Evolutionary conservation across 1,140 invertebrate species (phyloP), one percentile per base, ranked within the genome.

Genomic region (Littorina saxatilis): DNA sequence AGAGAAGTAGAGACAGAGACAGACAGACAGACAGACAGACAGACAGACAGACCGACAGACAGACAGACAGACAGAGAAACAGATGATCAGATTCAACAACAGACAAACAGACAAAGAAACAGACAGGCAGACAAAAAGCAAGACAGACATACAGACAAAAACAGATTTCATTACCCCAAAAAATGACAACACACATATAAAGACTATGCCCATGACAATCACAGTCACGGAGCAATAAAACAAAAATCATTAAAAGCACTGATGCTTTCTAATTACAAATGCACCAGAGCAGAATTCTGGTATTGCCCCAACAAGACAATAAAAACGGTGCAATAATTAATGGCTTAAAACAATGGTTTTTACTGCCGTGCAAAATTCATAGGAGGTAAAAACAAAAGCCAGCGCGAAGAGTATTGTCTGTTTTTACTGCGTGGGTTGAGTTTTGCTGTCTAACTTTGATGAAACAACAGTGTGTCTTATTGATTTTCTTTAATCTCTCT

Each of bases 41-140:
- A 58, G 55, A 61, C 27, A 61, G 39, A 61, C 50, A 78, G 55
- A 55, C n/a, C 20, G 75, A 61, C n/a, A 35, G 39, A 78, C 23
- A 35, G 55, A 35, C 9, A 61, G 39, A 40, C 29, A 55, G 55
- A n/a, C n/a, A n/a, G n/a, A n/a, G n/a, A n/a, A n/a, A n/a, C n/a
- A n/a, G n/a, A n/a, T n/a, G n/a, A n/a, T n/a, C n/a, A n/a, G n/a
- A n/a, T n/a, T n/a, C n/a, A n/a, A n/a, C n/a, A 2, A 78, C 27
- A 35, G n/a, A 61, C 43, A 61, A 35, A 78, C 15, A 55, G 29
- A 78, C n/a, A n/a, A 35, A 61, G 50, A 55, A 32, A 15, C 50
- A 58, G 27, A 35, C 11, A 78, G 15, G 15, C 20, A 35, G 4
- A 27, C 39, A 76, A 37, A 50, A 47, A 50, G 74, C n/a, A 52